Evolutionary conservation across 2,113 vertebrate genomes (phyloP), one percentile per base, ranked within the genome.

Genomic region (Ellobius talpinus): DNA sequence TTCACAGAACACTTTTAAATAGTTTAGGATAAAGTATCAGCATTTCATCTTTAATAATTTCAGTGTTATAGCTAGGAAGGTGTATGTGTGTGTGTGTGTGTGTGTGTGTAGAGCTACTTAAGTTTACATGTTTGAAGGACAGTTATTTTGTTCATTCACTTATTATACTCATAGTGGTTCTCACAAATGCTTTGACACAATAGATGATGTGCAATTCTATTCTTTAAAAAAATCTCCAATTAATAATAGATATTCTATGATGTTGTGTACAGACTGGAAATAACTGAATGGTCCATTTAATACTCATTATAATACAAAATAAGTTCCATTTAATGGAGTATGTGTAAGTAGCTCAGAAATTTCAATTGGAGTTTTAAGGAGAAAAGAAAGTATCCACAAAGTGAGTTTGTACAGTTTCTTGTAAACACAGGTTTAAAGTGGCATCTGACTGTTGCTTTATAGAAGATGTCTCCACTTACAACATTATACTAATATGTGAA

Each of bases 301-400:
- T 93, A 61, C 19, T 84, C 61, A 36, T 68, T 93, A 77, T 81
- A 26, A 86, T 76, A 45, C n/a, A 86, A 91, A 45, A 77, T 9
- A 86, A 47, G 11, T 68, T 94, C 1, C 21, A 78, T 82, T 77
- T 13, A 78, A 16, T 36, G 31, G 12, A 1, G 1, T 91, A 7
- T 61, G 72, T 91, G 92, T 90, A 70, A 93, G 21, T 47, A 89
- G 45, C 31, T 89, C 77, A 61, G 33, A 12, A 95, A 42, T 87
- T 89, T 72, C 74, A 47, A 5, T 77, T 89, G 39, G 3, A 96
- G 45, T 68, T 84, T 4, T 66, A 74, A 86, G 61, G 17, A 94
- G 29, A 95, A 72, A 73, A 94, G 76, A 61, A 13, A 9, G 4
- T 72, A 10, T 81, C 17, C 76, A 3, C 5, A 93, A 92, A 89